These are phyloP conservation scores for Oreonectes daqikongensis DNA, from an alignment of 2,797 vertebrate species.

Conservation along the genomic window DNA sequence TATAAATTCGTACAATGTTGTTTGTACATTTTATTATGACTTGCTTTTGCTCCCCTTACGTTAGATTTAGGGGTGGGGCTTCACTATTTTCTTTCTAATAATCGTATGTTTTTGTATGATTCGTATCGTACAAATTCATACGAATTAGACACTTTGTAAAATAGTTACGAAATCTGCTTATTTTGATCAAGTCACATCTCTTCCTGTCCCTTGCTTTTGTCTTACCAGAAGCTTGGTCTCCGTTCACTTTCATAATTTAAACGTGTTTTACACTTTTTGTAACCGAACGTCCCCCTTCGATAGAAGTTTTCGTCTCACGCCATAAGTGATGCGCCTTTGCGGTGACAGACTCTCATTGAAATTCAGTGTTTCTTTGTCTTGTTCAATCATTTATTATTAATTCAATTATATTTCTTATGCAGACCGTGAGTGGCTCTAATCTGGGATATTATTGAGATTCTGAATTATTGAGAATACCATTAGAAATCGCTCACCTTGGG, in stretches of 20 bases:
- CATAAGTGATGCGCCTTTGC: constrained; percentile 15
- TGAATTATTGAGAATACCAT: constrained; percentile 81
- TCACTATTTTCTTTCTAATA: too few relatives aligned
- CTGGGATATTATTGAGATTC: constrained; percentile 77
- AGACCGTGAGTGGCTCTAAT: constrained; percentile 76
- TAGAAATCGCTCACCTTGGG: constrained; percentile 68
- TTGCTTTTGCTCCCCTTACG: too few relatives aligned
- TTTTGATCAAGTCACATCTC: constrained; percentile 10
- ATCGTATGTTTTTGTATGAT: too few relatives aligned
- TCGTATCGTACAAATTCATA: too few relatives aligned
- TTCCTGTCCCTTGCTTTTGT: not conserved
- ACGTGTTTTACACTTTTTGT: constrained; percentile 13
- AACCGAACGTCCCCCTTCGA: constrained; percentile 25
- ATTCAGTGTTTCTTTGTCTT: constrained; percentile 59
- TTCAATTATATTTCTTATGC: constrained; percentile 76
- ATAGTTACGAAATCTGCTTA: not conserved
- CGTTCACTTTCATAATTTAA: not conserved
- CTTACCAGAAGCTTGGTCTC: not conserved
- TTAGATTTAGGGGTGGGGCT: too few relatives aligned
- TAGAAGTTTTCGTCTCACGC: constrained; percentile 30
- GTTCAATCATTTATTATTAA: constrained; percentile 81
- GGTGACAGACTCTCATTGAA: constrained; percentile 44
- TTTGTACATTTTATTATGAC: too few relatives aligned
- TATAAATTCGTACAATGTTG: too few relatives aligned
- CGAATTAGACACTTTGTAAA: too few relatives aligned